Evolutionary conservation across 2,113 vertebrate genomes (phyloP), one percentile per base, ranked within the genome.

Genomic region (Pterocles gutturalis): DNA sequence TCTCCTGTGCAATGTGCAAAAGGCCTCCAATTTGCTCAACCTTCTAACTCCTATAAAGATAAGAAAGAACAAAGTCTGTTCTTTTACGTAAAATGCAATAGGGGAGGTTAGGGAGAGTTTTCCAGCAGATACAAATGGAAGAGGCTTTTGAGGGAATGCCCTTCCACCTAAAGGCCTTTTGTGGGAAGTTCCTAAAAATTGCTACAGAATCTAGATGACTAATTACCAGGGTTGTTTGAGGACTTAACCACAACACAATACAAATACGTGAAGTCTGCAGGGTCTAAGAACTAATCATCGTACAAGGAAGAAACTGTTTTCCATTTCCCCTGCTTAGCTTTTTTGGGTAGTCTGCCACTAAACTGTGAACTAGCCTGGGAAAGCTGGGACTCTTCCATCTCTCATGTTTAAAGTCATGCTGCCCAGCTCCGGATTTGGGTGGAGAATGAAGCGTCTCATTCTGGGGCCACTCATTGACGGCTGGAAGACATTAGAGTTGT

Each of bases 401-500:
- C 83, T 62, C 9, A 2, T 41, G 29, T 71, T 78, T 83, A 62
- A 95, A 75, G 34, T 51, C 64, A 57, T 16, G 7, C 28, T 78
- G 83, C 92, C 72, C 72, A 88, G 48, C 48, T 93, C 67, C 1
- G 1, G 45, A 77, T 90, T 29, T 86, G 60, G 31, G 46, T 58
- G 24, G 38, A 96, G 76, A 94, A 83, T 48, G 26, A 95, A 81
- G 55, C 28, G 18, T 81, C 90, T 94, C 18, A 46, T 83, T 78
- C 85, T 94, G 72, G 66, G 79, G 55, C 48, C 81, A 78, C 29
- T 90, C 60, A 54, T 0, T 86, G 76, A 75, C 7, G 36, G 33
- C 85, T 96, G 85, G 64, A 93, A 94, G 36, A 90, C 72, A 90
- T 92, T 95, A 89, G 45, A 78, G 53, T 53, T 90, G 83, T 86